Conservation (phyloP, 2,888 invertebrate genomes). For the Oxycera nigricornis region DNA sequence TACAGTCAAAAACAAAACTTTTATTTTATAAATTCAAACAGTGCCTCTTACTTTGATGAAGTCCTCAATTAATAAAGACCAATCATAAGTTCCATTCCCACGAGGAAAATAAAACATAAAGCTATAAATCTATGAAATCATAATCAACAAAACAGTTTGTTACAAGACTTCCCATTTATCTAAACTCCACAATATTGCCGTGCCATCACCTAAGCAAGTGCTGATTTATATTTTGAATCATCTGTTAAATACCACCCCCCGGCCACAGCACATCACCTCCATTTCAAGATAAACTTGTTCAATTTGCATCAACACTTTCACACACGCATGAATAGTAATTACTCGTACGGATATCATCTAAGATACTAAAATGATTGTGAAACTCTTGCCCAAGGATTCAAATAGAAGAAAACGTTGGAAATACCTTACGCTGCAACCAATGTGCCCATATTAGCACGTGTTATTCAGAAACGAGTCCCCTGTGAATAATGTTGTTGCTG, state of each 20-base stretch:
- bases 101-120: too few species aligned
- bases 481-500: conserved; percentile 24
- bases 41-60: too few species aligned
- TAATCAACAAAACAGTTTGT: too few species aligned
- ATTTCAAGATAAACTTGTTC: background rate
- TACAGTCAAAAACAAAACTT: too few species aligned
- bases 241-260: background rate
- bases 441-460: background rate
- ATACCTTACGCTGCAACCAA: background rate
- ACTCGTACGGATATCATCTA: background rate
- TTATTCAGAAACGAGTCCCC: conserved; percentile 37
- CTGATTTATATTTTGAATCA: conserved; percentile 6
- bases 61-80: too few species aligned
- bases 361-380: conserved; percentile 4
- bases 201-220: too few species aligned
- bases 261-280: background rate
- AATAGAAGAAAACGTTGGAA: background rate
- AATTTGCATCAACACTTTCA: conserved; percentile 15
- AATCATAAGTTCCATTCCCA: too few species aligned
- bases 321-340: conserved; percentile 29
- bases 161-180: too few species aligned
- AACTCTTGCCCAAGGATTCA: background rate
- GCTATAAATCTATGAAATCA: too few species aligned
- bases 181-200: too few species aligned
- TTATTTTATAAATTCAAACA: too few species aligned